Conservation (phyloP, 2,797 vertebrate species). For the Leucoraja ocellata region DNA sequence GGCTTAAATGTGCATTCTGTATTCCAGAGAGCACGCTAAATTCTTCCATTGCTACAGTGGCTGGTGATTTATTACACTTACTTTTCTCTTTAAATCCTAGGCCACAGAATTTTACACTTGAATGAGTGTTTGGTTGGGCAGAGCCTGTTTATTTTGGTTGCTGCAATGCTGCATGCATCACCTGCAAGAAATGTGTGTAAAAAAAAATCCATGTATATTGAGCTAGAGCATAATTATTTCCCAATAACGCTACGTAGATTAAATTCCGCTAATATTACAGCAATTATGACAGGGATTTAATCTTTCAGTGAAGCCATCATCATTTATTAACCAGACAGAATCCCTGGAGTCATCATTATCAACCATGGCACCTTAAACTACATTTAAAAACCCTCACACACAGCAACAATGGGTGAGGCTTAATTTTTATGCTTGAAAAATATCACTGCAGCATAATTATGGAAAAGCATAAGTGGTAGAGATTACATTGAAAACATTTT, state of each 20-base stretch:
- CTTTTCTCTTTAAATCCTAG: too few relatives aligned
- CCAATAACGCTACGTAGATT: background rate
- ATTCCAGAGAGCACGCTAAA: too few relatives aligned
- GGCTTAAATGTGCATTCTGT: too few relatives aligned
- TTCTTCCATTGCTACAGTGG: too few relatives aligned
- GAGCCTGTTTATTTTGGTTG: background rate
- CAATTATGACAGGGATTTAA: background rate
- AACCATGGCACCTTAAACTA: slow-evolving; percentile 1
- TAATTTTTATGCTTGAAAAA: slow-evolving; percentile 30
- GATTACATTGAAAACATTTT: slow-evolving; percentile 2
- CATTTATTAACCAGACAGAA: background rate
- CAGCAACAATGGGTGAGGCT: background rate
- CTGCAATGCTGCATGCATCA: background rate
- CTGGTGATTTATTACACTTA: too few relatives aligned
- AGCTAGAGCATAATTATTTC: background rate
- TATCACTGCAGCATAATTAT: slow-evolving; percentile 3
- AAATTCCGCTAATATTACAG: background rate
- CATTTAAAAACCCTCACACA: background rate
- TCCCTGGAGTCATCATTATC: slow-evolving; percentile 7
- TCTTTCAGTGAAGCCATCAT: slow-evolving; percentile 14
- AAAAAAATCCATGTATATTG: background rate
- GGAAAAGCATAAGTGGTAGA: background rate
- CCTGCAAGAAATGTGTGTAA: slow-evolving; percentile 1
- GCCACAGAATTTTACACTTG: background rate
- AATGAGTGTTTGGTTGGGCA: background rate